A percentile compares a stretch with the other conserved stretches of the same genome.
phyloP scores from a whole-genome alignment of 2,888 invertebrate genomes.

The Acholoe squamosa region DNA sequence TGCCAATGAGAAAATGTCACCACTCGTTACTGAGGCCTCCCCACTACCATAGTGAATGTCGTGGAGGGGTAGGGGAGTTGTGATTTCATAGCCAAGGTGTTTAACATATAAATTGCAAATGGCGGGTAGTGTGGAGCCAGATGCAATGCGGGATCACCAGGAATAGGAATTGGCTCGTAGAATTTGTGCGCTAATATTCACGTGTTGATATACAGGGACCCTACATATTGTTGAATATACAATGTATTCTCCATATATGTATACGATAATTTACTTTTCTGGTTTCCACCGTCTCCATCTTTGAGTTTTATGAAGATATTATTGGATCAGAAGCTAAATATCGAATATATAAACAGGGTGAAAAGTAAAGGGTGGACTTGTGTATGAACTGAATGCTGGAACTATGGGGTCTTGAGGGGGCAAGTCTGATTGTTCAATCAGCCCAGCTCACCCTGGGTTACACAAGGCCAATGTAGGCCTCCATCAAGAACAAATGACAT shows the following conservation, averaged over 20 bases:
- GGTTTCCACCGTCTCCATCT: too few relatives aligned
- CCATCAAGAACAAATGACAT: slow-evolving; percentile 47
- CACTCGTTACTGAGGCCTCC: slow-evolving; percentile 5
- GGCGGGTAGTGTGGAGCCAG: background rate
- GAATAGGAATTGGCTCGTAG: too few relatives aligned
- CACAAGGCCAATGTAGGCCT: background rate
- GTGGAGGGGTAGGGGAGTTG: background rate
- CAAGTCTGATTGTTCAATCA: slow-evolving; percentile 54
- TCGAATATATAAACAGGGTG: background rate
- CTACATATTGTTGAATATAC: too few relatives aligned
- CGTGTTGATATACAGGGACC: too few relatives aligned
- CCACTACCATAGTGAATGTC: background rate
- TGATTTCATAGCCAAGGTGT: slow-evolving; percentile 44
- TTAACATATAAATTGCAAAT: slow-evolving; percentile 52
- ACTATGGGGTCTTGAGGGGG: slow-evolving; percentile 22
- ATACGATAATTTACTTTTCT: too few relatives aligned
- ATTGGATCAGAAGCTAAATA: background rate
- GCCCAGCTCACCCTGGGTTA: slow-evolving; percentile 39
- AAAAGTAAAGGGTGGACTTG: slow-evolving; percentile 26
- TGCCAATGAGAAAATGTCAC: slow-evolving; percentile 57
- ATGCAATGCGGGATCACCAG: too few relatives aligned
- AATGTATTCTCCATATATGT: too few relatives aligned
- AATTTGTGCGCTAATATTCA: too few relatives aligned
- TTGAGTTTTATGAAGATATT: too few relatives aligned
- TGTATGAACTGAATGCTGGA: background rate